These are phyloP conservation scores for Omphaloscelis lunosa DNA, from an alignment of 2,888 invertebrate genomes.

Conservation along the genomic window DNA sequence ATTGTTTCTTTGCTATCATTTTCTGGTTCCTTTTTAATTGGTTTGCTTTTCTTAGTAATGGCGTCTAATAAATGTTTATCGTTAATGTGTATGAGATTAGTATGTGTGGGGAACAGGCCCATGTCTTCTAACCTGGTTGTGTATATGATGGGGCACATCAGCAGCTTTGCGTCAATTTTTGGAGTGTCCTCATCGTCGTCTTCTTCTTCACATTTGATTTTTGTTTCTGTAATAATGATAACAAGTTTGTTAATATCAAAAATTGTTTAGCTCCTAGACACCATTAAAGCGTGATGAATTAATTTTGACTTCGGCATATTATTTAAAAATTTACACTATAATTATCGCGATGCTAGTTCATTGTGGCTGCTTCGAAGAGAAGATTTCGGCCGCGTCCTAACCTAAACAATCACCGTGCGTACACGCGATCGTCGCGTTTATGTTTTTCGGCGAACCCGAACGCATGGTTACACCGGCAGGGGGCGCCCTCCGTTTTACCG, in stretches of 20 bases:
- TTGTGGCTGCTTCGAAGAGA: neutral
- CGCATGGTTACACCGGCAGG: neutral
- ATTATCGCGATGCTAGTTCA: neutral
- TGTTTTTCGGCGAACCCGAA: neutral
- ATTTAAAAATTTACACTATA: neutral
- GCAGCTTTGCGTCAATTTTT: conserved; percentile 82
- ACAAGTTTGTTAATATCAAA: neutral
- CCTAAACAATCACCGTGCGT: neutral
- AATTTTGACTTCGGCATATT: neutral
- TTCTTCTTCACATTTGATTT: conserved; percentile 38
- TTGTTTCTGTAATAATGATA: conserved; percentile 34
- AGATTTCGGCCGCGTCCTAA: neutral
- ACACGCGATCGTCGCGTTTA: neutral
- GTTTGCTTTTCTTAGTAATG: conserved; percentile 79
- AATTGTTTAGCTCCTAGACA: neutral
- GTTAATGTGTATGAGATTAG: conserved; percentile 66
- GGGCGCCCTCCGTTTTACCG: neutral
- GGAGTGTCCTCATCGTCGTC: conserved; percentile 58
- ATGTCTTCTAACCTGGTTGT: conserved; percentile 83
- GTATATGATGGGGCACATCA: conserved; percentile 81
- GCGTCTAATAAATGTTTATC: conserved; percentile 73
- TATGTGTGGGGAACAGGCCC: conserved; percentile 71
- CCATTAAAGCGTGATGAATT: neutral
- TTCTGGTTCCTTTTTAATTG: conserved; percentile 59
- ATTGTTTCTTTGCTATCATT: neutral